Evolutionary conservation across 2,888 invertebrate genomes (phyloP).

Genomic region (Zootermopsis nevadensis): DNA sequence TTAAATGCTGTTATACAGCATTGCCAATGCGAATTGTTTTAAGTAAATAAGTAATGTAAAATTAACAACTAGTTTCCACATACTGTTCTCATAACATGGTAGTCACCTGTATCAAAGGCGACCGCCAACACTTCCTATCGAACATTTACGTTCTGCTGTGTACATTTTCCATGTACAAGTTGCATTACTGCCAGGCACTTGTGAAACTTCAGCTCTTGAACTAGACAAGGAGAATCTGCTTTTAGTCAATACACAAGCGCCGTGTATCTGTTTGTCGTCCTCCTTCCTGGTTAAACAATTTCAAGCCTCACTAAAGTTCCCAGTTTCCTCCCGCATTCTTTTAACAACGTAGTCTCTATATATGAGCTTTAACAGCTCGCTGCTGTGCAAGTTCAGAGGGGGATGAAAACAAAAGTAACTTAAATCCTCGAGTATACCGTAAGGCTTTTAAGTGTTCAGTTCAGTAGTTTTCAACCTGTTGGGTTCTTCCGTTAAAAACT

Average conservation of each 20-base stretch:
- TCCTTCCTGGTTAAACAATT: background rate
- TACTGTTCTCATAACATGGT: background rate
- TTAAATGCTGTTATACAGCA: no score
- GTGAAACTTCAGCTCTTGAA: constrained; percentile 26
- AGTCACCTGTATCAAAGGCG: background rate
- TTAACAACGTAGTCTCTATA: background rate
- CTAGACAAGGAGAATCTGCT: background rate
- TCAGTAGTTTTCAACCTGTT: no score
- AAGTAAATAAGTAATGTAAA: no score
- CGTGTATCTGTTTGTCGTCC: background rate
- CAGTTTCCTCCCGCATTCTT: constrained; percentile 14
- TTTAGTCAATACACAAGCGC: constrained; percentile 15
- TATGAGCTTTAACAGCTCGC: background rate
- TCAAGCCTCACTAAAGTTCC: constrained; percentile 7
- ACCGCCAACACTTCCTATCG: background rate
- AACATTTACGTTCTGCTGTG: background rate
- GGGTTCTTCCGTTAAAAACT: no score
- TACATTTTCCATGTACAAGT: background rate
- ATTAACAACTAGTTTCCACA: no score
- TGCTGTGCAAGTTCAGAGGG: background rate
- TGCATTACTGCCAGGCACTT: background rate
- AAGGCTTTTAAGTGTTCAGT: no score
- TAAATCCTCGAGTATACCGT: background rate
- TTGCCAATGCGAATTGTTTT: no score
- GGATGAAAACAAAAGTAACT: background rate